phyloP scores from a whole-genome alignment of 2,888 invertebrate genomes.

The Drosophila infuscata region DNA sequence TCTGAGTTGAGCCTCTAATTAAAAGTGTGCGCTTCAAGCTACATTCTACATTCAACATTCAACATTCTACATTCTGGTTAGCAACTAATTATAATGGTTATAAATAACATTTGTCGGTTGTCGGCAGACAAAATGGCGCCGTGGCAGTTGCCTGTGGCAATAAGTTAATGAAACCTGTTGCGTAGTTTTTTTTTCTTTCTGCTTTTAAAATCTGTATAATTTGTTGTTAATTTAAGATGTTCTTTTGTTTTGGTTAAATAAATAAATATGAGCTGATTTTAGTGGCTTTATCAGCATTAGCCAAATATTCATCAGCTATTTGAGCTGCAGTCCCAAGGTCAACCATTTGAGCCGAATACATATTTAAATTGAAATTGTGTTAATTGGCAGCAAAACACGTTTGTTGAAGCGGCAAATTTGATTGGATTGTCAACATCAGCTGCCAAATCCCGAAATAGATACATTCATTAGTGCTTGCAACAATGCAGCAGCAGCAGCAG shows the following conservation, averaged over 20 bases:
- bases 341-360: slow-evolving; percentile 18
- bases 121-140: slow-evolving; percentile 49
- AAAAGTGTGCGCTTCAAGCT: slow-evolving; percentile 50
- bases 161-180: slow-evolving; percentile 62
- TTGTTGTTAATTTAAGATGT: neutral
- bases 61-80: slow-evolving; percentile 48
- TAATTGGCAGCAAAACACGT: slow-evolving; percentile 38
- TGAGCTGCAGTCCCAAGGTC: slow-evolving; percentile 52
- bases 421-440: neutral
- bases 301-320: slow-evolving; percentile 60
- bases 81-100: slow-evolving; percentile 67
- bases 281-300: slow-evolving; percentile 1
- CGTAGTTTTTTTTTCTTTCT: slow-evolving; percentile 12
- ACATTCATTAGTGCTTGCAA: slow-evolving; percentile 13
- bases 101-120: slow-evolving; percentile 26
- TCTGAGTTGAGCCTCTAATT: slow-evolving; percentile 45
- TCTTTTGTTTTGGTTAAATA: slow-evolving; percentile 2
- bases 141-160: slow-evolving; percentile 36
- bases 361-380: slow-evolving; percentile 27
- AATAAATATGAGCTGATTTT: slow-evolving; percentile 36
- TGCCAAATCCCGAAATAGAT: neutral
- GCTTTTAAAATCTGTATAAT: neutral
- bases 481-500: slow-evolving; percentile 5
- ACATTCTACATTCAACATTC: neutral
- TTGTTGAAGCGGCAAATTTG: neutral